These are phyloP conservation scores for Epirrita christyi DNA, from an alignment of 2,888 invertebrate species.

Conservation along the genomic window DNA sequence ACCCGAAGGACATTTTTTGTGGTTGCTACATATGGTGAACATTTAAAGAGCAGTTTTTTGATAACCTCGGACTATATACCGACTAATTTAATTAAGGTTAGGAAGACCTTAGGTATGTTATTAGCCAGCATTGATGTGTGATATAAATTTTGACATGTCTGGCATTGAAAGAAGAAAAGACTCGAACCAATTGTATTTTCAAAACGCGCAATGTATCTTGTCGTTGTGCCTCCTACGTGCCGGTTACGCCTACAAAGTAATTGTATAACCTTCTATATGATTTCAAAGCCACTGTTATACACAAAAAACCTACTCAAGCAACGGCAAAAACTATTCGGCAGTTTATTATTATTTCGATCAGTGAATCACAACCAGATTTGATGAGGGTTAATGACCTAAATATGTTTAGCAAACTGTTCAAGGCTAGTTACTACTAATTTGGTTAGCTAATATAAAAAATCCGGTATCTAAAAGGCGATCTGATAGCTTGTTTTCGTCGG, in stretches of 20 bases:
- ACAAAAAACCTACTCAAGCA: conserved; percentile 65
- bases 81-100: conserved; percentile 16
- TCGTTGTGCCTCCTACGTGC: conserved; percentile 47
- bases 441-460: conserved; percentile 71
- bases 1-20: conserved; percentile 75
- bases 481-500: conserved; percentile 58
- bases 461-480: conserved; percentile 65
- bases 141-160: neutral
- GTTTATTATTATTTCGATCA: conserved; percentile 82
- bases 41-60: conserved; percentile 43
- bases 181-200: conserved; percentile 49
- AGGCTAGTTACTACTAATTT: conserved; percentile 75
- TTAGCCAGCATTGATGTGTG: neutral
- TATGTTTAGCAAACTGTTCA: conserved; percentile 80
- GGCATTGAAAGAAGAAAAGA: conserved; percentile 51
- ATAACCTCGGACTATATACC: conserved; percentile 32
- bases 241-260: conserved; percentile 60
- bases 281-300: conserved; percentile 53
- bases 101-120: neutral
- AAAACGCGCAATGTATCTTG: conserved; percentile 8
- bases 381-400: conserved; percentile 83
- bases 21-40: conserved; percentile 56
- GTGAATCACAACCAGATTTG: conserved; percentile 84
- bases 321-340: conserved; percentile 80
- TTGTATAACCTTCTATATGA: conserved; percentile 65